These are phyloP conservation scores for Helicoverpa zea DNA, from an alignment of 1,140 invertebrate genomes.

Conservation along the genomic window DNA sequence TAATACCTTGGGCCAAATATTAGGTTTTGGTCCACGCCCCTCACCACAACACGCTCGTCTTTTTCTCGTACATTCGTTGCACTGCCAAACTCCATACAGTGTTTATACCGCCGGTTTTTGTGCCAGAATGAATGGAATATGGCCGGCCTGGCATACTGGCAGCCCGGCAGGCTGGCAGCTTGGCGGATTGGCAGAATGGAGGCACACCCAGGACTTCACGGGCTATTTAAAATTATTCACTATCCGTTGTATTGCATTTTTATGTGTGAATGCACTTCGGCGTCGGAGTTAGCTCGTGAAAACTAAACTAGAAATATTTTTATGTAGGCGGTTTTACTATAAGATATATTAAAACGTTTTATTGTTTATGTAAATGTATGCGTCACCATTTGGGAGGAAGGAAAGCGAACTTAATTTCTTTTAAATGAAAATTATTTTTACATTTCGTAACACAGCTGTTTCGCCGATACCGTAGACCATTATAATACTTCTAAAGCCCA, in stretches of 20 bases:
- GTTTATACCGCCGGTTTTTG: constrained; percentile 46
- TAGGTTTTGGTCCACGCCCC: constrained; percentile 13
- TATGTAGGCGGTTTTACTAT: neutral
- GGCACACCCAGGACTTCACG: constrained; percentile 24
- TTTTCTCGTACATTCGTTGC: constrained; percentile 51
- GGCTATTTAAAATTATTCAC: constrained; percentile 42
- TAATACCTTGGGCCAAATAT: neutral
- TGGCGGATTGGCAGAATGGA: constrained; percentile 32
- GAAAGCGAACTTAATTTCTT: constrained; percentile 24
- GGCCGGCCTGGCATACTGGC: constrained; percentile 31
- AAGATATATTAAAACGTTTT: neutral
- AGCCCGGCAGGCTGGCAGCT: neutral
- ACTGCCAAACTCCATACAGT: constrained; percentile 53
- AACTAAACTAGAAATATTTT: no score
- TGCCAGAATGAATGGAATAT: constrained; percentile 58
- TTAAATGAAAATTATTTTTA: constrained; percentile 20
- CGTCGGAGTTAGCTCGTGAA: neutral
- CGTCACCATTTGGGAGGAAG: constrained; percentile 5
- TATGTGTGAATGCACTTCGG: constrained; percentile 34
- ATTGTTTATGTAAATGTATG: constrained; percentile 19
- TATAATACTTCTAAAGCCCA: neutral
- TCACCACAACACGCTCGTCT: constrained; percentile 51
- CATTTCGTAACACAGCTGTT: constrained; percentile 23
- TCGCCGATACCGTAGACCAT: neutral
- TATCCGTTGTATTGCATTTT: constrained; percentile 25